Base-by-base conservation (phyloP, 2,797 vertebrate species). In the Phoebastria nigripes region DNA sequence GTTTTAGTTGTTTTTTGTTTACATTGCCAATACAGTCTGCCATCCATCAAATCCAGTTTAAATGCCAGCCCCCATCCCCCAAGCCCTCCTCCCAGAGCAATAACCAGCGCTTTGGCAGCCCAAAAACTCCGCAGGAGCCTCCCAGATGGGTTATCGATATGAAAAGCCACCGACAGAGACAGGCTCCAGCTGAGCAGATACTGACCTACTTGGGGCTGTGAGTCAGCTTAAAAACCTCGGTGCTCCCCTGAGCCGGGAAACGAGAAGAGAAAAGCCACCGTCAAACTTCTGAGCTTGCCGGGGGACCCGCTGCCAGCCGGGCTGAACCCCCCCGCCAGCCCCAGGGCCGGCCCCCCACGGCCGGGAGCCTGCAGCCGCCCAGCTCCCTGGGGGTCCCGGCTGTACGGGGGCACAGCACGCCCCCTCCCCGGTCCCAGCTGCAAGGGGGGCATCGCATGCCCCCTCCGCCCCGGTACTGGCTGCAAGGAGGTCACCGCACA, bases 141-240 rank as follows among this genome's bases (percentile, higher is more conserved):
- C 82, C 28, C 37, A 17, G 59, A 7, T 5, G 39, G 18, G 28
- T 58, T 67, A 55, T 0, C 4, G 25, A 5, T 20, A 11, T 1
- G 2, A 67, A 42, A 58, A 58, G 22, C n/a, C 79, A 37, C 63
- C 13, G 19, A 12, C 31, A 61, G 67, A 11, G 42, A 5, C 52
- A 33, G 76, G 74, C 69, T 31, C 28, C 81, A 22, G 84, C 78
- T 16, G 11, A 25, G 78, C 91, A 56, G 70, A 15, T 14, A 5
- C 70, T 49, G 92, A 74, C 95, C 82, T 41, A 42, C 82, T 24
- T 17, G 82, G 67, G 82, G 87, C 93, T 47, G 86, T 74, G 93
- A 82, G 66, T 76, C 93, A 71, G 81, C 93, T 73, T 18, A 22
- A 76, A 29, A 47, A 46, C 18, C 51, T 41, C 28, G 63, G 76